A percentile compares a stretch with the other conserved stretches of the same genome.
Conservation (phyloP, 2,113 vertebrate species). For the Chaetodon trifascialis region DNA sequence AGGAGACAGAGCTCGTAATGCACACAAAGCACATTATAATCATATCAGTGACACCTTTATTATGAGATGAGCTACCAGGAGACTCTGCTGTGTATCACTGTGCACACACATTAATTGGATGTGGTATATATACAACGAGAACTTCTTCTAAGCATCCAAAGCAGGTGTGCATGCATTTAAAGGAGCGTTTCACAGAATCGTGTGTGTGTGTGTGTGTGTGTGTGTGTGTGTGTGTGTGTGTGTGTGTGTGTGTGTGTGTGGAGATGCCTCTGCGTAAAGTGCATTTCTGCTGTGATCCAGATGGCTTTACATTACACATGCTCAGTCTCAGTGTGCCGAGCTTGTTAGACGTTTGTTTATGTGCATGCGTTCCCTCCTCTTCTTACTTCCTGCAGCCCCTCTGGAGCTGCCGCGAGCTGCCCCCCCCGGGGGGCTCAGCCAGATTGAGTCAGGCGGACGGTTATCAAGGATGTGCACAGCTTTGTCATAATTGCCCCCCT, state of each 20-base stretch:
- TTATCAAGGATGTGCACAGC: slow-evolving; percentile 77
- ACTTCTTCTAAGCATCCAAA: no score
- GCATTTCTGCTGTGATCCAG: slow-evolving; percentile 28
- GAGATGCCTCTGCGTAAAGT: neutral
- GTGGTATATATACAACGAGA: no score
- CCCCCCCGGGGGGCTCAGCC: slow-evolving; percentile 74
- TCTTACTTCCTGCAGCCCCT: slow-evolving; percentile 65
- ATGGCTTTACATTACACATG: slow-evolving; percentile 51
- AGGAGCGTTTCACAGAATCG: no score
- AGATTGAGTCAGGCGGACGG: slow-evolving; percentile 76
- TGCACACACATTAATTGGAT: no score
- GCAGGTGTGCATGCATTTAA: no score
- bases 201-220: neutral
- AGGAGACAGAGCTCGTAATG: neutral
- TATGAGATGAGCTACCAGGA: neutral
- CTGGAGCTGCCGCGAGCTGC: slow-evolving; percentile 55
- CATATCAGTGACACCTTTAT: no score
- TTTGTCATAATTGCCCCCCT: slow-evolving; percentile 81
- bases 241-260: slow-evolving; percentile 1
- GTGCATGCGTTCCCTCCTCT: slow-evolving; percentile 42
- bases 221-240: neutral
- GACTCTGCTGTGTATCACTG: no score
- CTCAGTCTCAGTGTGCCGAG: slow-evolving; percentile 41
- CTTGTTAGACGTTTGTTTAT: slow-evolving; percentile 76
- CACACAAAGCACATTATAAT: neutral